Percentiles rank a stretch among this genome's conserved stretches.
phyloP scores from a whole-genome alignment of 2,888 invertebrate genomes.

The Spodoptera exigua region DNA sequence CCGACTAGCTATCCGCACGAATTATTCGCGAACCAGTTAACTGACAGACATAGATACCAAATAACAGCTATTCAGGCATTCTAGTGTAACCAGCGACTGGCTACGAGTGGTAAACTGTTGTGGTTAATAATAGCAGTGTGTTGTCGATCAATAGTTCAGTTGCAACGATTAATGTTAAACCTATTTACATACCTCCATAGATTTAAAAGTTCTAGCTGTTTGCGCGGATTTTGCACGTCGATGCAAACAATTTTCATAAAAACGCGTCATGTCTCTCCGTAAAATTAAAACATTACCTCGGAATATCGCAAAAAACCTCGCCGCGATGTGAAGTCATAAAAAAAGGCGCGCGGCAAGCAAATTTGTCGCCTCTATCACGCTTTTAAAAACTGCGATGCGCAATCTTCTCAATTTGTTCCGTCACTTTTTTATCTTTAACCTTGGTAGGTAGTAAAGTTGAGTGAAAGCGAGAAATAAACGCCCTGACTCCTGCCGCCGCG shows the following conservation, averaged over 20 bases:
- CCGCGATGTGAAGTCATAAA: slow-evolving; percentile 50
- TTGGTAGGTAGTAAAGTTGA: slow-evolving; percentile 70
- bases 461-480: slow-evolving; percentile 60
- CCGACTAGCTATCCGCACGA: slow-evolving; percentile 59
- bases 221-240: slow-evolving; percentile 7
- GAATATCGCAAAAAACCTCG: slow-evolving; percentile 29
- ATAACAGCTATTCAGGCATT: slow-evolving; percentile 30
- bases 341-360: slow-evolving; percentile 21
- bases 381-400: slow-evolving; percentile 39
- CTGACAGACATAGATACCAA: slow-evolving; percentile 46
- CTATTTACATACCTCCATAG: slow-evolving; percentile 2
- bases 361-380: slow-evolving; percentile 21
- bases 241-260: slow-evolving; percentile 19
- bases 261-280: slow-evolving; percentile 24
- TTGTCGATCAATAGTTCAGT: slow-evolving; percentile 27
- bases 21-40: slow-evolving; percentile 58
- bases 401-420: slow-evolving; percentile 45
- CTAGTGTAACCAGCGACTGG: slow-evolving; percentile 20
- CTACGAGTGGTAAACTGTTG: slow-evolving; percentile 26
- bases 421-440: slow-evolving; percentile 59
- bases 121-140: slow-evolving; percentile 30
- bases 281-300: slow-evolving; percentile 41
- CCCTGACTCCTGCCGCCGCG: slow-evolving; percentile 53
- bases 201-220: neutral
- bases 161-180: slow-evolving; percentile 19